Percentiles rank a stretch among this genome's conserved stretches.
These are phyloP conservation scores for Brachystomella parvula DNA, from an alignment of 1,140 invertebrate genomes.

Conservation along the genomic window DNA sequence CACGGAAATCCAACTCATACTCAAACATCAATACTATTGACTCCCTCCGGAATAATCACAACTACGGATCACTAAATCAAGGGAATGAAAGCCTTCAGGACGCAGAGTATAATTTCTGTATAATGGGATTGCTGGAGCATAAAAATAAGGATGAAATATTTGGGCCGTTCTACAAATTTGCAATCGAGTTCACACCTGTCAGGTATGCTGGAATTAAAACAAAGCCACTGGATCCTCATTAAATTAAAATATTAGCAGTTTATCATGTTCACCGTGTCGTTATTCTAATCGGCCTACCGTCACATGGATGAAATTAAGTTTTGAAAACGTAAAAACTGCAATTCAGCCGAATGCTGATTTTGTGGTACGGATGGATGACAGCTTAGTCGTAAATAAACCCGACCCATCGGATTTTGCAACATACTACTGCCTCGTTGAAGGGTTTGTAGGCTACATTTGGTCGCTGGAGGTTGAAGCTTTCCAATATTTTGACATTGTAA, in stretches of 20 bases:
- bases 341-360: not conserved
- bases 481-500: slow-evolving; percentile 3
- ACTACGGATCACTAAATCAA: not conserved
- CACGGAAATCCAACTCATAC: slow-evolving; percentile 26
- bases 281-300: not conserved
- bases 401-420: not conserved
- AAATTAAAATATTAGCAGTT: not conserved
- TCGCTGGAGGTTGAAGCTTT: not conserved
- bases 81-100: slow-evolving; percentile 2
- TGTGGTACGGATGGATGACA: not conserved
- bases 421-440: not conserved
- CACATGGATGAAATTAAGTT: slow-evolving; percentile 5
- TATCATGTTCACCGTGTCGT: slow-evolving; percentile 9
- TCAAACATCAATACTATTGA: slow-evolving; percentile 11
- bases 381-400: not conserved
- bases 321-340: not conserved
- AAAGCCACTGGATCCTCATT: not conserved
- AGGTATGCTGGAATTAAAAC: not conserved
- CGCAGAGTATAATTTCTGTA: slow-evolving; percentile 13
- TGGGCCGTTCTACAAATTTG: slow-evolving; percentile 9
- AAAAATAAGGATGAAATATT: slow-evolving; percentile 1
- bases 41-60: not conserved
- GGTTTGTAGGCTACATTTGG: slow-evolving; percentile 10
- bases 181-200: not conserved
- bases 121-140: not conserved